Percentiles rank a stretch among this genome's conserved stretches.
Evolutionary conservation across 2,113 vertebrate species (phyloP).

Genomic region (Crotalus viridis): DNA sequence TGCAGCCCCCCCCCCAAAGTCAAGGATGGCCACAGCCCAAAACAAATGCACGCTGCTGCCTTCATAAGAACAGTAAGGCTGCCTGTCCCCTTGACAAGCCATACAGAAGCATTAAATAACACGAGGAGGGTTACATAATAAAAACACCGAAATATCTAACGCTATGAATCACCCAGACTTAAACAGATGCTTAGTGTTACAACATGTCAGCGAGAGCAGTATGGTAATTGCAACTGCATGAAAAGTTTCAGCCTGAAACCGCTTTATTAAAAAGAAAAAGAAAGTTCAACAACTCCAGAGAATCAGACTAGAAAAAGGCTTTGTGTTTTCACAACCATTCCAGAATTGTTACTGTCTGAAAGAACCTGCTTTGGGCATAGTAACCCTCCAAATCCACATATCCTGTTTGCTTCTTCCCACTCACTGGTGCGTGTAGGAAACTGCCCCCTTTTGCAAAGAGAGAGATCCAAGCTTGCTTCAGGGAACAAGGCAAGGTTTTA

Average conservation of each 20-base stretch:
- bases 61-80: not conserved
- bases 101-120: not conserved
- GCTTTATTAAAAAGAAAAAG: not conserved
- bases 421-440: too few species aligned
- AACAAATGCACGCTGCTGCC: not conserved
- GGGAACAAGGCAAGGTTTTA: not conserved
- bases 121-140: not conserved
- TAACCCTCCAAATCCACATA: not conserved
- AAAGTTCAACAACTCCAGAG: not conserved
- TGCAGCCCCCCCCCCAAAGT: not conserved
- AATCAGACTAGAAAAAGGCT: not conserved
- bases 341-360: not conserved
- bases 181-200: not conserved
- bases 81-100: not conserved
- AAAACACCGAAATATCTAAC: not conserved
- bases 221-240: not conserved
- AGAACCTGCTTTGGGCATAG: not conserved
- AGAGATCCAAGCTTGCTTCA: not conserved
- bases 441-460: not conserved
- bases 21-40: not conserved
- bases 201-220: not conserved
- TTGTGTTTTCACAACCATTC: not conserved
- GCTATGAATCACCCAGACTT: slow-evolving; percentile 11
- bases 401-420: not conserved
- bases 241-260: slow-evolving; percentile 17